These are phyloP conservation scores for Chunga burmeisteri DNA, from an alignment of 2,113 vertebrate genomes.

Conservation along the genomic window DNA sequence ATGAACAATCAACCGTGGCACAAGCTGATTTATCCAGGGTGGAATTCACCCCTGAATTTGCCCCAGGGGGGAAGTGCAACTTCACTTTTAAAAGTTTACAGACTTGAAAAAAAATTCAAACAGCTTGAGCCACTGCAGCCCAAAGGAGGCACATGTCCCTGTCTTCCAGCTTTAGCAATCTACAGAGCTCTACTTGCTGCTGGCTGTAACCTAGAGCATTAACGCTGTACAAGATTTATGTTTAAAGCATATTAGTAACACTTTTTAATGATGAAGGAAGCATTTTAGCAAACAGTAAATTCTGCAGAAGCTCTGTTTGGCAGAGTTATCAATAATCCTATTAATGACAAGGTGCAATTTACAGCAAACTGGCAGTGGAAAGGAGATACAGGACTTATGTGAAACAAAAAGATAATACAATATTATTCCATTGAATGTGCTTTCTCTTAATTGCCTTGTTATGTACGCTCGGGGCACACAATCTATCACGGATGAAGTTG, in stretches of 20 bases:
- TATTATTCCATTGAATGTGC: constrained; percentile 34
- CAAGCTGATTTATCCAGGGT: neutral
- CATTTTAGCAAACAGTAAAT: constrained; percentile 36
- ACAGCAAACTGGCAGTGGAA: constrained; percentile 37
- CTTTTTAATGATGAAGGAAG: neutral
- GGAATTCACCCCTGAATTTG: neutral
- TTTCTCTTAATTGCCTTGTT: constrained; percentile 61
- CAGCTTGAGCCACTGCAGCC: neutral
- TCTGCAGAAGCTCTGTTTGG: constrained; percentile 24
- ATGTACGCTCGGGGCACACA: constrained; percentile 16
- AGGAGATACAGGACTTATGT: constrained; percentile 40
- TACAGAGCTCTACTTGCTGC: neutral
- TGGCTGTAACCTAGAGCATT: neutral
- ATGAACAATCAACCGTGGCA: fast-evolving
- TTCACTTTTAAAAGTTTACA: neutral
- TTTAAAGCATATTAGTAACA: constrained; percentile 28
- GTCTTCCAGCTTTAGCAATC: neutral
- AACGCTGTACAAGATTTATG: neutral
- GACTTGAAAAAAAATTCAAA: neutral
- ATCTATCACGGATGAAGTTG: constrained; percentile 36
- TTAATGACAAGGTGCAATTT: constrained; percentile 61
- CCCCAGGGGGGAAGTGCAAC: neutral
- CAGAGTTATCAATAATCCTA: constrained; percentile 52
- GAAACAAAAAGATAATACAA: constrained; percentile 63
- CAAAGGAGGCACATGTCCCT: neutral